Evolutionary conservation across 2,888 invertebrate species (phyloP).

Genomic region (Drosophila planitibia): DNA sequence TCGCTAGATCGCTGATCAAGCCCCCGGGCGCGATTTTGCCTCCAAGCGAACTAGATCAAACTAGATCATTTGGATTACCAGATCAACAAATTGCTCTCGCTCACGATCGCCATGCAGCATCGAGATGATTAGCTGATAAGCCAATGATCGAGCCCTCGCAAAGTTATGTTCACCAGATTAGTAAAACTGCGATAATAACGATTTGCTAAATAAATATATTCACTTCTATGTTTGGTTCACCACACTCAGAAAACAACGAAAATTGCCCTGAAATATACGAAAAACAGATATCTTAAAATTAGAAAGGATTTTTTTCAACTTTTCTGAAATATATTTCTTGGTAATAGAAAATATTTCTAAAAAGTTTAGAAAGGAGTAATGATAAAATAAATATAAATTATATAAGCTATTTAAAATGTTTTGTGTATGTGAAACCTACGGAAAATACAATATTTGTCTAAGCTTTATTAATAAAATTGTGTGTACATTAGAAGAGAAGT

Average conservation of each 20-base stretch:
- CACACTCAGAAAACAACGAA: no score
- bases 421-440: background rate
- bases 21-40: conserved; percentile 50
- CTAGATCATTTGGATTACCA: conserved; percentile 27
- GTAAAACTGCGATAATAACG: background rate
- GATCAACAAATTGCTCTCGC: conserved; percentile 21
- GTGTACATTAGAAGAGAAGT: background rate
- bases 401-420: background rate
- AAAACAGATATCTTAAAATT: background rate
- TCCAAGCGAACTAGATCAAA: conserved; percentile 9
- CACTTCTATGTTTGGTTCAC: background rate
- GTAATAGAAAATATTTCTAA: background rate
- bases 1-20: conserved; percentile 35
- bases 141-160: conserved; percentile 13
- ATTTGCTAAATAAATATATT: background rate
- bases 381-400: background rate
- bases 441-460: background rate
- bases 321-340: background rate
- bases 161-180: conserved; percentile 13
- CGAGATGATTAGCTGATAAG: background rate
- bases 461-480: background rate
- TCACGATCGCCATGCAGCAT: background rate
- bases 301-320: background rate
- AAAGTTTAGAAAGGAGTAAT: background rate
- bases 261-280: background rate